These are phyloP conservation scores for Odontamblyopus rebecca DNA, from an alignment of 2,797 vertebrate species.

Conservation along the genomic window DNA sequence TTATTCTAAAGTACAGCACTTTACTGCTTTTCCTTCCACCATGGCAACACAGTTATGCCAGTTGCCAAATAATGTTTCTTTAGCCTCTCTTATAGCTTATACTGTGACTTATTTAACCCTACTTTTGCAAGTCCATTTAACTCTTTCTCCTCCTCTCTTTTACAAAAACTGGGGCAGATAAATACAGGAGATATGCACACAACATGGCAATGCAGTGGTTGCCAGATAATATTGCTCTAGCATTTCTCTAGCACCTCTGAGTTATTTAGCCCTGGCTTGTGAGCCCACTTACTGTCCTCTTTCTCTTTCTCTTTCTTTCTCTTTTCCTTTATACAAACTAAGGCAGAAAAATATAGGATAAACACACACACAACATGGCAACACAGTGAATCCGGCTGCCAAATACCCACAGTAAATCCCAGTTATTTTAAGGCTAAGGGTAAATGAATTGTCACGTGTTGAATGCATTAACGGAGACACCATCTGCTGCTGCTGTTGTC, in stretches of 20 bases:
- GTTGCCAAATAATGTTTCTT: too few species aligned
- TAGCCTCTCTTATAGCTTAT: constrained; percentile 20
- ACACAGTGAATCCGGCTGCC: background rate
- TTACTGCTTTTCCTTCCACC: background rate
- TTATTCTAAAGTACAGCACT: too few species aligned
- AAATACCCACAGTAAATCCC: constrained; percentile 44
- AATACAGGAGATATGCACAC: constrained; percentile 11
- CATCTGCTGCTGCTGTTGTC: constrained; percentile 40
- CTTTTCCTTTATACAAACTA: background rate
- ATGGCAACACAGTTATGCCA: too few species aligned
- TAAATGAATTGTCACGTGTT: constrained; percentile 26
- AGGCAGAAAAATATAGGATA: background rate
- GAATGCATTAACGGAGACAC: constrained; percentile 9
- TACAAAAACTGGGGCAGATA: background rate
- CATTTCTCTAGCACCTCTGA: constrained; percentile 27
- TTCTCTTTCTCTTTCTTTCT: background rate
- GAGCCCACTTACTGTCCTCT: constrained; percentile 54
- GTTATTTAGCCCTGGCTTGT: constrained; percentile 41
- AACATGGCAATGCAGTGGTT: constrained; percentile 2
- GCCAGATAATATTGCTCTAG: constrained; percentile 12
- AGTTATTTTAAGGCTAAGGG: constrained; percentile 31
- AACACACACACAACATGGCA: constrained; percentile 13
- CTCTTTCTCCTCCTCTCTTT: constrained; percentile 16
- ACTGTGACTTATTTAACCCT: constrained; percentile 52
- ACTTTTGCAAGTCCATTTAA: constrained; percentile 56